Base-by-base conservation (phyloP, 1,140 invertebrate genomes). In the Plectrocnemia conspersa region DNA sequence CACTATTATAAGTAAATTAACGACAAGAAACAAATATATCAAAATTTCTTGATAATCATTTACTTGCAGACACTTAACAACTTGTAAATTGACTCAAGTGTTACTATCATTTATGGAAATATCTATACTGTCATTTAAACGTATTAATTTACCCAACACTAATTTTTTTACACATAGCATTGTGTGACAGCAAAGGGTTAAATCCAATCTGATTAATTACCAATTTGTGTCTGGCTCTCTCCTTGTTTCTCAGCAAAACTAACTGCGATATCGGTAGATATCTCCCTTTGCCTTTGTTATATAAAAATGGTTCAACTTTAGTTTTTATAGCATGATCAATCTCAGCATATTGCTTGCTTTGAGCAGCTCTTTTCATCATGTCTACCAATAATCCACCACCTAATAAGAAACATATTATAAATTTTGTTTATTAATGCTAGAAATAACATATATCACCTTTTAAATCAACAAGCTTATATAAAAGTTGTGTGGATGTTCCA, bases 371-470 rank as follows among this genome's bases (percentile, higher is more conserved):
- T 73, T 97, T 97, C 85, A 94, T 94, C 74, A 97, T 80, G 63
- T 94, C 89, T 2, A 97, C 89, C 2, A 98, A 73, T 40, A 93
- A 76, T 38, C 96, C 95, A 40, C 91, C 89, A 56, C 93, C 91
- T 89, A 38, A 7, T 18, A 10, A 27, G 9, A 47, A 23, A 3
- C 4, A 6, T 18, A 18, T n/a, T 44, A n/a, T 44, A 6, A 18
- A 44, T 19, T 33, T 48, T 48, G 9, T 21, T 21, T 9, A 46
- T 13, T n/a, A 24, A 5, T 7, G 10, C 25, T 6, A n/a, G 5
- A 27, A 6, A 23, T 46, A 46, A 46, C 6, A 9, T 23, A 27
- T 46, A 46, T 27, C 18, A 88, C 86, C 90, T 82, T 93, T 93
- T 21, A 93, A 70, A 71, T 93, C 86, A 0, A 90, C 83, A 41